Percentiles rank a stretch among this genome's conserved stretches.
phyloP scores from a whole-genome alignment of 2,888 invertebrate species.

The Sabatieria punctata region DNA sequence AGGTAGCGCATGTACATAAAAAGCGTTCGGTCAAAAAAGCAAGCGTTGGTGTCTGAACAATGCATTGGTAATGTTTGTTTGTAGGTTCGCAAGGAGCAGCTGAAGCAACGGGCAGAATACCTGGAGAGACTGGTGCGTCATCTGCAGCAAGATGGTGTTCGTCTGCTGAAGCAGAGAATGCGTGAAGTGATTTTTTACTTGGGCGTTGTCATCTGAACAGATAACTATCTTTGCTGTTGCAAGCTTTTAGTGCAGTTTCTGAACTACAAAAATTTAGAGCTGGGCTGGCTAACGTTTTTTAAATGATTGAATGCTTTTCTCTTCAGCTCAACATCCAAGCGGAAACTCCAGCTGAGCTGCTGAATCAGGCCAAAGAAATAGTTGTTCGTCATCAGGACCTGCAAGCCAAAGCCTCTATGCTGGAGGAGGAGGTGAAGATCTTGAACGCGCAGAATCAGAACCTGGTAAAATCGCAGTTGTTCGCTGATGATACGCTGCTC shows the following conservation, averaged over 20 bases:
- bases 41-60: too few relatives aligned
- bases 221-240: too few relatives aligned
- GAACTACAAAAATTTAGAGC: background rate
- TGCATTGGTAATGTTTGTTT: conserved; percentile 16
- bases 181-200: conserved; percentile 42
- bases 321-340: conserved; percentile 50
- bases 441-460: conserved; percentile 42
- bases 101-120: conserved; percentile 63
- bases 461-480: conserved; percentile 16
- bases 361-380: conserved; percentile 45
- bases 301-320: background rate
- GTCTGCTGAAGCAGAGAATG: conserved; percentile 68
- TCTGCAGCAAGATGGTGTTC: conserved; percentile 75
- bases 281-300: background rate
- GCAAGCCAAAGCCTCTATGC: conserved; percentile 65
- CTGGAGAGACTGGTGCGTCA: conserved; percentile 79
- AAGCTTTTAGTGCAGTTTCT: too few relatives aligned
- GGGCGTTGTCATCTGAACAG: too few relatives aligned
- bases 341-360: conserved; percentile 32
- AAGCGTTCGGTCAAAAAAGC: too few relatives aligned
- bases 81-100: conserved; percentile 57
- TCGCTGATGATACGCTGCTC: background rate
- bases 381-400: conserved; percentile 78
- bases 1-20: too few relatives aligned
- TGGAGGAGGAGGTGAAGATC: conserved; percentile 61